These are phyloP conservation scores for Drosophila fuyamai DNA, from an alignment of 1,140 invertebrate genomes.

Conservation along the genomic window DNA sequence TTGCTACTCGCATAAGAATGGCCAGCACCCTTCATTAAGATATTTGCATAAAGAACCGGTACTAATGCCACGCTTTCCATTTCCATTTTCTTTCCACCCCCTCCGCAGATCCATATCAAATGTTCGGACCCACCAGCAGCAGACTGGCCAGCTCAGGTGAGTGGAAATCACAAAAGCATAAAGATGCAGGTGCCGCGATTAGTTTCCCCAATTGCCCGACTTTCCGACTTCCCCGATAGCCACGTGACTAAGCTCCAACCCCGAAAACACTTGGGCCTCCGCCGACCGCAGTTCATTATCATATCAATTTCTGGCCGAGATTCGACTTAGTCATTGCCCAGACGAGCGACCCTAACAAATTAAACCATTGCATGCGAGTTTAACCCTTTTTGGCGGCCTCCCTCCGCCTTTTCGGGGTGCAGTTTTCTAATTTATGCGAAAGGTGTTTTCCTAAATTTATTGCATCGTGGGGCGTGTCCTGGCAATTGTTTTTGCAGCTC, in stretches of 20 bases:
- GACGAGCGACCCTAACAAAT: constrained; percentile 74
- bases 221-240: background rate
- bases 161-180: constrained; percentile 80
- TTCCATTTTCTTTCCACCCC: constrained; percentile 58
- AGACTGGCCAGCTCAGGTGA: constrained; percentile 95
- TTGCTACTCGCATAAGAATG: constrained; percentile 10
- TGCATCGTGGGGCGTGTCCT: constrained; percentile 62
- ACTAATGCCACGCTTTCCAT: constrained; percentile 62
- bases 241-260: constrained; percentile 38
- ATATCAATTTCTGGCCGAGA: constrained; percentile 79
- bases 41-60: constrained; percentile 68
- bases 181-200: constrained; percentile 84
- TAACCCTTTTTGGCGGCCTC: constrained; percentile 36
- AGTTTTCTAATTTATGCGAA: constrained; percentile 81
- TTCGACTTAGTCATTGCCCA: constrained; percentile 63
- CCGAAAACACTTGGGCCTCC: constrained; percentile 5
- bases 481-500: constrained; percentile 68
- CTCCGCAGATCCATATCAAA: constrained; percentile 96
- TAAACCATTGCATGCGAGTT: constrained; percentile 78
- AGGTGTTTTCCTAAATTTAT: constrained; percentile 79
- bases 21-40: constrained; percentile 66
- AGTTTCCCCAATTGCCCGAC: constrained; percentile 13
- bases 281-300: constrained; percentile 69
- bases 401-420: constrained; percentile 20
- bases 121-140: constrained; percentile 97